Evolutionary conservation across 2,888 invertebrate genomes (phyloP).

Genomic region (Mamestra brassicae): DNA sequence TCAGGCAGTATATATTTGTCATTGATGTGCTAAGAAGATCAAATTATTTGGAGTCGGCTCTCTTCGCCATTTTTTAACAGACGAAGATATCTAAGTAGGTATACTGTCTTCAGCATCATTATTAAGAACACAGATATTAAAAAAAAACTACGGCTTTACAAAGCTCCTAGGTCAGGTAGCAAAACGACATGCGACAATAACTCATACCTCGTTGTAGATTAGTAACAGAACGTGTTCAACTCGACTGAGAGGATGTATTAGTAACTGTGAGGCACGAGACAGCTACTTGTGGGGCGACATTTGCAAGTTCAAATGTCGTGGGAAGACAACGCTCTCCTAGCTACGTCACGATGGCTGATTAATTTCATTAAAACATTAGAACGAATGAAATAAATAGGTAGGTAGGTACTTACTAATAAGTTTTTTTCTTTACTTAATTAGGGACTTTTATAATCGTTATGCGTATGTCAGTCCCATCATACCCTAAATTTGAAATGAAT

Average conservation of each 20-base stretch:
- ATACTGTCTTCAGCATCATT: too few species aligned
- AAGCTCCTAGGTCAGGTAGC: not conserved
- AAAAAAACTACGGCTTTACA: not conserved
- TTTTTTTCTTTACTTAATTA: too few species aligned
- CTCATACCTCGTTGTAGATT: not conserved
- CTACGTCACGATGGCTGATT: constrained; percentile 21
- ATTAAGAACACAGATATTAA: too few species aligned
- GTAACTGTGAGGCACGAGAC: constrained; percentile 20
- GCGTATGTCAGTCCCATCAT: too few species aligned
- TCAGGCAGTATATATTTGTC: too few species aligned
- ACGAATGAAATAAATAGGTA: not conserved
- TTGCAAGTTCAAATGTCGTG: constrained; percentile 78
- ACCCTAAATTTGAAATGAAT: too few species aligned
- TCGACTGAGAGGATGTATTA: not conserved
- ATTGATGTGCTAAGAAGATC: too few species aligned
- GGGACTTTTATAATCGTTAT: too few species aligned
- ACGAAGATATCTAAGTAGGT: too few species aligned
- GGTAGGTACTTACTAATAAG: too few species aligned
- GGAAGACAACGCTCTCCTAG: constrained; percentile 67
- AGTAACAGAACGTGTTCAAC: not conserved
- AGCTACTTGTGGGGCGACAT: constrained; percentile 66
- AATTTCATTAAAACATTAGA: not conserved
- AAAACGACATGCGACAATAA: not conserved
- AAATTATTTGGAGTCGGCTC: too few species aligned
- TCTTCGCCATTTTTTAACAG: too few species aligned